Evolutionary conservation across 2,888 invertebrate species (phyloP), one percentile per base, ranked within the genome.

Genomic region (Idaea biselata): DNA sequence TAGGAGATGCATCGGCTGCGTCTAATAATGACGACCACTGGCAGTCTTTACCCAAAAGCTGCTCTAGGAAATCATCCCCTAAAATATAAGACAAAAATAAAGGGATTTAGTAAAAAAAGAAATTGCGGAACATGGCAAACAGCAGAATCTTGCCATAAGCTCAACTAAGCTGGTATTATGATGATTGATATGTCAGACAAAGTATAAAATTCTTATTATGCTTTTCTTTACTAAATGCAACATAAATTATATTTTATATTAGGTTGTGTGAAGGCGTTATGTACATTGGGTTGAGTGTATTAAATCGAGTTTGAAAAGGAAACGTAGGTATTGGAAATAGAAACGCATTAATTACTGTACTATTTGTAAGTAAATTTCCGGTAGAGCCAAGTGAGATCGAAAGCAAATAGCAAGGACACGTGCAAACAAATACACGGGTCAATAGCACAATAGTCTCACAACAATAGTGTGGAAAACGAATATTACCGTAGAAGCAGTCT

Each of bases 41-140:
- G 67, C 86, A 88, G 32, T 92, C 90, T 60, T 84, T 86, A 8
- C 83, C 84, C 32, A 93, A 71, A 55, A 92, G 75, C 62, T 91
- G 87, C 17, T 91, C 88, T 56, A 93, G 75, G 66, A 93, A 88
- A 75, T 92, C 89, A 68, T 89, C 89, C 70, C 81, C 91, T 91
- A 70, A 66, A 83, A 76, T 16, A 58, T 32, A 31, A 57, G 16
- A 63, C 58, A 55, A 57, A 58, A 25, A 25, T 3, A 25, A 25
- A 25, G 1, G 5, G 25, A 25, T 25, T 3, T 25, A 25, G 25
- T 25, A 25, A 25, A 25, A 25, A 25, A 25, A 3, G 5, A 25
- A 3, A 25, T 25, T 25, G 5, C 1, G 5, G 25, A 25, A 44
- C 3, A 44, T 11, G 44, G 44, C 14, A 44, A 44, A 44, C 44